These are phyloP conservation scores for Dendropsophus ebraccatus DNA, from an alignment of 2,113 vertebrate genomes.

Conservation along the genomic window DNA sequence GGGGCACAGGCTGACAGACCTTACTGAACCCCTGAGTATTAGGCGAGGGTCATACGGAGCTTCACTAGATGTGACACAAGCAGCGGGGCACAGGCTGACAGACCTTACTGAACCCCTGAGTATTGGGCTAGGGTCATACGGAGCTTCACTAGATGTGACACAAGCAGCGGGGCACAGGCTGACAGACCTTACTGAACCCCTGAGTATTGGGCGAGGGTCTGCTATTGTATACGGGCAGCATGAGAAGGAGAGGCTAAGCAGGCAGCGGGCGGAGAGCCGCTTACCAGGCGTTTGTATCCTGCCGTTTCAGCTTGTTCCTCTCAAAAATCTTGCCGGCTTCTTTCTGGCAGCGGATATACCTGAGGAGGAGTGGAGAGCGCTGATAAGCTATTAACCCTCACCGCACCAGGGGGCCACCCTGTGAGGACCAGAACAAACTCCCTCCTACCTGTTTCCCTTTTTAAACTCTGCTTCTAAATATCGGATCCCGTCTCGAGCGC, in stretches of 20 bases:
- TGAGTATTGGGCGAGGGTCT: too few relatives aligned
- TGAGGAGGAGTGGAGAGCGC: conserved; percentile 57
- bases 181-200: too few relatives aligned
- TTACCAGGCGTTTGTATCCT: conserved; percentile 93
- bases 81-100: too few relatives aligned
- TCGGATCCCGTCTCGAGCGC: conserved; percentile 91
- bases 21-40: too few relatives aligned
- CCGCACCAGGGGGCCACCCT: not conserved
- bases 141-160: too few relatives aligned
- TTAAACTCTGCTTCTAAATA: conserved; percentile 96
- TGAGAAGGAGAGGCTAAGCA: not conserved
- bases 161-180: too few relatives aligned
- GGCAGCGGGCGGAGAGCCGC: not conserved
- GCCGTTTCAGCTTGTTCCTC: conserved; percentile 91
- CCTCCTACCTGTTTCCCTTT: conserved; percentile 91
- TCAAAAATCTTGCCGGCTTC: conserved; percentile 90
- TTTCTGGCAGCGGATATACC: conserved; percentile 96
- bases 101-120: too few relatives aligned
- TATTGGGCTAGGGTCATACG: too few relatives aligned
- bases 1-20: too few relatives aligned
- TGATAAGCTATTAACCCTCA: not conserved
- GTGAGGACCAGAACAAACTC: not conserved
- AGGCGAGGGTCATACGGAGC: too few relatives aligned
- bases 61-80: too few relatives aligned
- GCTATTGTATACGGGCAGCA: not conserved